Base-by-base conservation (phyloP, 2,888 invertebrate species). In the Troglohyphantes excavatus region DNA sequence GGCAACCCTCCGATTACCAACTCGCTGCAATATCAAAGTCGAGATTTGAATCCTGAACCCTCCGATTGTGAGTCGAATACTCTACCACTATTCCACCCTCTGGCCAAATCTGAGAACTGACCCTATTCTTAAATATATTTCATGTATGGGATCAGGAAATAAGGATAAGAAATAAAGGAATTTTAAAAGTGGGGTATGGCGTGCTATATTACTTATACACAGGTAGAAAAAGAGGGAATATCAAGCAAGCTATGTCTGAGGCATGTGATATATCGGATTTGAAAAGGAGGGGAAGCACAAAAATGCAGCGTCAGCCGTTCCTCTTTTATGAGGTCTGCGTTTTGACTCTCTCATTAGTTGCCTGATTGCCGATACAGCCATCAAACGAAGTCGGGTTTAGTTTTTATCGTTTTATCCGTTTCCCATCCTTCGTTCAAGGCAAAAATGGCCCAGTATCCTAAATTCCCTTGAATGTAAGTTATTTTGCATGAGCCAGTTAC, bases 351-450 rank as follows among this genome's bases (percentile, higher is more conserved):
- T 87, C 86, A 87, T 87, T 87, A 87, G 86, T 70, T 72, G 86
- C 72, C 53, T 88, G 87, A 88, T 88, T 88, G 81, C 87, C 87
- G 81, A 88, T 81, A 88, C 87, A 88, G 87, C 65, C 87, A 81
- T 88, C 81, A 88, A 88, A 88, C 81, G 81, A 79, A 82, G 59
- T 61, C 70, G 43, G 70, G 72, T 72, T 68, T 59, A 33, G 67
- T 82, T 82, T 72, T 33, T 70, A 70, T 82, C 17, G 19, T 79
- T 61, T 53, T 39, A 21, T 53, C 53, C 53, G 5, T 63, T 83
- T 26, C 65, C 43, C 23, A 17, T 63, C 21, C 39, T 68, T 68
- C 33, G 39, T 39, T 65, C 17, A 17, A 65, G 59, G 67, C 1
- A 11, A 83, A 7, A 73, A 39, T 83, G 73, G 63, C 9, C 33